These are phyloP conservation scores for Hypotaenidia okinawae DNA, from an alignment of 2,797 vertebrate species.

Conservation along the genomic window DNA sequence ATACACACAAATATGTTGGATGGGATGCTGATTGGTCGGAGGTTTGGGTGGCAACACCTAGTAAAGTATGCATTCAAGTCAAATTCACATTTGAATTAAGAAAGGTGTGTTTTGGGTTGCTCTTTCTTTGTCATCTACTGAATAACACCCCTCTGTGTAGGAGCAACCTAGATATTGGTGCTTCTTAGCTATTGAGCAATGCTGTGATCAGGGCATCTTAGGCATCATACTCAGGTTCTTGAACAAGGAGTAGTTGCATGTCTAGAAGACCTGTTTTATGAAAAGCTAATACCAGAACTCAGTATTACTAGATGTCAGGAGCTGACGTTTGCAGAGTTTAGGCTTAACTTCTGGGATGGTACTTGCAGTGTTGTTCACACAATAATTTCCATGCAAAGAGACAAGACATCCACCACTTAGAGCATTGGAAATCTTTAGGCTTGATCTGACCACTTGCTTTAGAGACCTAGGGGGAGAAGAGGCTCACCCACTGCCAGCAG, in stretches of 20 bases:
- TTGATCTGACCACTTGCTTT: background rate
- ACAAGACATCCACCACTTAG: background rate
- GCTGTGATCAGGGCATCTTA: background rate
- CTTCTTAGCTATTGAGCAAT: background rate
- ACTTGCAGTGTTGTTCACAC: background rate
- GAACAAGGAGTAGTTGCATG: background rate
- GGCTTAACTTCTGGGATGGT: background rate
- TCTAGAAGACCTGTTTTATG: background rate
- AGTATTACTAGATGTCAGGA: background rate
- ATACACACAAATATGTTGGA: background rate
- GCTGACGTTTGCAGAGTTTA: background rate
- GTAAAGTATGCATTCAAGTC: background rate
- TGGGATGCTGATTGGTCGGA: slow-evolving; percentile 28
- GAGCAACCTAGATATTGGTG: background rate
- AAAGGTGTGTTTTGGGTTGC: background rate
- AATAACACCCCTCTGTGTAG: background rate
- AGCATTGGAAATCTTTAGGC: background rate
- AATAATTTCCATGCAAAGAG: background rate
- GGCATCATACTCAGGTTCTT: background rate
- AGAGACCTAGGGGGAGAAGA: background rate
- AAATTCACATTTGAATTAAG: background rate
- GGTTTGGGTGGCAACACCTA: background rate
- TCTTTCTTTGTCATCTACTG: background rate
- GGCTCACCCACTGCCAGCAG: background rate
- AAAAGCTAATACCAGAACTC: background rate